Conservation (phyloP, 1,140 invertebrate species). For the Ooceraea biroi region DNA sequence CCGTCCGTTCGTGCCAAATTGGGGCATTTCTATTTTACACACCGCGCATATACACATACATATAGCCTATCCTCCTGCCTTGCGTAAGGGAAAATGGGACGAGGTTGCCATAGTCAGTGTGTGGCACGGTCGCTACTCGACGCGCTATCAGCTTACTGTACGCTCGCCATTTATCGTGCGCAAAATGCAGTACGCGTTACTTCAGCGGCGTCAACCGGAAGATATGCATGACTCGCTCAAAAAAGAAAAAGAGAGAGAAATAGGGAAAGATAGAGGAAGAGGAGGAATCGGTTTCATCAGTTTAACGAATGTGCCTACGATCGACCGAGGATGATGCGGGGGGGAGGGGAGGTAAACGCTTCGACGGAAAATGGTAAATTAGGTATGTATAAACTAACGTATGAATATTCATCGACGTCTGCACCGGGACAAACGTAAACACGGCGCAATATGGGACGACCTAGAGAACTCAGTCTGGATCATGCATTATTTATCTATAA, state of each 20-base stretch:
- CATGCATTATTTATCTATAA: constrained; percentile 62
- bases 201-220: not conserved
- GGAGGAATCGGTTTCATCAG: constrained; percentile 40
- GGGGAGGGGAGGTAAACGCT: constrained; percentile 64
- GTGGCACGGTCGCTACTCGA: not conserved
- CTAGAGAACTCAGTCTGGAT: constrained; percentile 44
- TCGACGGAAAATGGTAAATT: constrained; percentile 66
- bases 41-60: not conserved
- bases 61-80: not conserved
- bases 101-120: constrained; percentile 19
- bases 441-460: constrained; percentile 56
- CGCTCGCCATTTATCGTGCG: constrained; percentile 10
- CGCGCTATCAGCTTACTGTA: not conserved
- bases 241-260: constrained; percentile 4
- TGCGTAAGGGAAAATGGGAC: constrained; percentile 35
- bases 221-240: not conserved
- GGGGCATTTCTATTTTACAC: constrained; percentile 53
- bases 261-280: not conserved
- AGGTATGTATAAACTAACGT: constrained; percentile 59
- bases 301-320: constrained; percentile 37
- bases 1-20: constrained; percentile 51
- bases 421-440: constrained; percentile 58
- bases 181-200: constrained; percentile 21
- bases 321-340: not conserved
- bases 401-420: constrained; percentile 61